These are phyloP conservation scores for Potamilus streckersoni DNA, from an alignment of 1,140 invertebrate genomes.

Conservation along the genomic window DNA sequence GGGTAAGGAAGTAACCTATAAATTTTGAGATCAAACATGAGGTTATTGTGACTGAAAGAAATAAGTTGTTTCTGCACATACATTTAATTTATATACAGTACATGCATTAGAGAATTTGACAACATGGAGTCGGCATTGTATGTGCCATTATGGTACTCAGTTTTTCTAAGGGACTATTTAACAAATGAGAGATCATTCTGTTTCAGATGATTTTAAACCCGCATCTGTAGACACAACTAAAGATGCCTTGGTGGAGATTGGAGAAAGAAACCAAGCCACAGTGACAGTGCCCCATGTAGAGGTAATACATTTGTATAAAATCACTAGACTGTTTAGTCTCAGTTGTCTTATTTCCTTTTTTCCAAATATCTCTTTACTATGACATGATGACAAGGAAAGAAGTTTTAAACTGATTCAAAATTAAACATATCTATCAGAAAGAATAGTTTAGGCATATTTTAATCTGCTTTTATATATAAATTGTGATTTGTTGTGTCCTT, in stretches of 20 bases:
- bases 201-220: slow-evolving; percentile 89
- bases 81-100: too few species aligned
- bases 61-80: too few species aligned
- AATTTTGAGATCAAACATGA: too few species aligned
- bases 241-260: slow-evolving; percentile 89
- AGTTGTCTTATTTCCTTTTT: not conserved
- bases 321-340: not conserved
- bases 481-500: too few species aligned
- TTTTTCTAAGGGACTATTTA: too few species aligned
- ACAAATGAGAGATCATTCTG: too few species aligned
- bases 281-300: slow-evolving; percentile 91
- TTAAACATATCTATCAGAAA: not conserved
- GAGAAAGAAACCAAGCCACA: slow-evolving; percentile 85
- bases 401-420: not conserved
- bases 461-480: not conserved
- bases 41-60: too few species aligned
- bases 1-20: too few species aligned
- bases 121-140: too few species aligned
- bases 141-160: too few species aligned
- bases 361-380: not conserved
- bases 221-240: slow-evolving; percentile 93
- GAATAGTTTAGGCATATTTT: not conserved
- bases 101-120: too few species aligned
- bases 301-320: slow-evolving; percentile 41
- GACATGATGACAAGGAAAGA: not conserved